A percentile compares a stretch with the other conserved stretches of the same genome.
Evolutionary conservation across 2,113 vertebrate genomes (phyloP).

Genomic region (Isichthys henryi): DNA sequence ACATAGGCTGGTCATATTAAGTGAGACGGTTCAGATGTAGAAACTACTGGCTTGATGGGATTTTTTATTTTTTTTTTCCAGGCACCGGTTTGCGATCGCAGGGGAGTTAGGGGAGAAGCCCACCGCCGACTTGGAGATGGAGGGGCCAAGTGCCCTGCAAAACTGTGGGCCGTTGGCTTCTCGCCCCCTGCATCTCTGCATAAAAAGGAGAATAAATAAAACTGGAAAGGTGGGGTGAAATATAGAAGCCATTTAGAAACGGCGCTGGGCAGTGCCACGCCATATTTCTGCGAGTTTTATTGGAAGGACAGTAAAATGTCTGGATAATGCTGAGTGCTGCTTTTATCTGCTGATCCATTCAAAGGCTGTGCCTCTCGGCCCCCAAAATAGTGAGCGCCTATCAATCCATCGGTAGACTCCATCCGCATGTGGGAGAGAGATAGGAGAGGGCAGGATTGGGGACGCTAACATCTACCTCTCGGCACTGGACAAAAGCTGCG

Average conservation of each 20-base stretch:
- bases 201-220: conserved; percentile 24
- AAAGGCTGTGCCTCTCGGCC: conserved; percentile 31
- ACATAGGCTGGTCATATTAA: background rate
- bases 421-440: conserved; percentile 28
- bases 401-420: conserved; percentile 27
- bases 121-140: background rate
- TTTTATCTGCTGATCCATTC: conserved; percentile 44
- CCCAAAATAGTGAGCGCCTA: conserved; percentile 37
- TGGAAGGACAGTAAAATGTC: conserved; percentile 37
- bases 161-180: conserved; percentile 8
- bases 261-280: conserved; percentile 2
- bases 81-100: too few relatives aligned
- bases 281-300: conserved; percentile 39
- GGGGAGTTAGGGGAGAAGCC: background rate
- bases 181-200: background rate
- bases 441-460: background rate
- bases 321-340: conserved; percentile 37
- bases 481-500: background rate
- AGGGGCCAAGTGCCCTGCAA: background rate
- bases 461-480: background rate
- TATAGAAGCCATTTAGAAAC: conserved; percentile 22
- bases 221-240: background rate
- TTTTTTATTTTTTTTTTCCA: background rate
- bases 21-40: background rate
- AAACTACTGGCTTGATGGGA: background rate